Percentiles rank a stretch among this genome's conserved stretches.
phyloP scores from a whole-genome alignment of 2,113 vertebrate genomes.

The Grammomys surdaster region DNA sequence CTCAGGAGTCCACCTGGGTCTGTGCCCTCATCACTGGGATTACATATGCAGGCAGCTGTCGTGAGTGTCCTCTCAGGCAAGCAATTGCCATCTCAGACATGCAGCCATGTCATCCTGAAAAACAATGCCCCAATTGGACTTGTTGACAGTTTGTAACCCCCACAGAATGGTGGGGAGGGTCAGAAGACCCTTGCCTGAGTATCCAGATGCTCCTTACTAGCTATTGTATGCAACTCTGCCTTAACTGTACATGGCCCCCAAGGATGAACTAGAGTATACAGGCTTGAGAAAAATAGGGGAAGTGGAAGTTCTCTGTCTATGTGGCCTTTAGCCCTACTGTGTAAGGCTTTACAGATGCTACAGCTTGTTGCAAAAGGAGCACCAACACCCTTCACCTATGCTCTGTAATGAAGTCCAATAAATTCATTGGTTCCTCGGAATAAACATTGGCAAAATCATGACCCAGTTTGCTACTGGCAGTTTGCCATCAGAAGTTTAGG shows the following conservation, averaged over 20 bases:
- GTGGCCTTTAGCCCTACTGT: background rate
- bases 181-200: background rate
- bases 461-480: background rate
- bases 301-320: background rate
- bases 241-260: no score
- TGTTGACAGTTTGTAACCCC: background rate
- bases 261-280: no score
- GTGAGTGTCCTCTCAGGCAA: background rate
- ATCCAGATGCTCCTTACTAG: background rate
- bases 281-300: background rate
- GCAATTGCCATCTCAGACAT: background rate
- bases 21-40: background rate
- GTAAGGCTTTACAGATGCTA: background rate
- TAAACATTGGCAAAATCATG: background rate
- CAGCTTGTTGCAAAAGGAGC: background rate
- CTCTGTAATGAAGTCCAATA: background rate
- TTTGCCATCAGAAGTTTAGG: background rate
- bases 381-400: background rate
- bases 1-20: background rate
- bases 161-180: background rate
- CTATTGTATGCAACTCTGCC: background rate
- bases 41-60: background rate
- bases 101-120: background rate
- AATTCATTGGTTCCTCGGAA: background rate
- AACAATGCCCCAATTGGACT: background rate